phyloP scores from a whole-genome alignment of 1,140 invertebrate species.

The Hestina assimilis region DNA sequence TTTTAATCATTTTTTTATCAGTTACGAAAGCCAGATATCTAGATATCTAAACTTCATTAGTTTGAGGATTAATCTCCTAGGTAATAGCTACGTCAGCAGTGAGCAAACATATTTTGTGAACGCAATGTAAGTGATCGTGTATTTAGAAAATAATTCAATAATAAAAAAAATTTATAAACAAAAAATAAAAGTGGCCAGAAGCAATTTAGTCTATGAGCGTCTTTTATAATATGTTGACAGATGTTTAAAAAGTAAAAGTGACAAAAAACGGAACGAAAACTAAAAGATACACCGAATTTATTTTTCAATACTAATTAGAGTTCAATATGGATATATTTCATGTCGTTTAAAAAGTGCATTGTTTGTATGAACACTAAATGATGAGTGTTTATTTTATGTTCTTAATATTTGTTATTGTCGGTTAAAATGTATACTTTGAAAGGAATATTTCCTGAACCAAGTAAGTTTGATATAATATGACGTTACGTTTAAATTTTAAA shows the following conservation, averaged over 20 bases:
- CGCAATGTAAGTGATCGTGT: no score
- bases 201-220: conserved; percentile 48
- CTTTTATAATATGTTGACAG: conserved; percentile 44
- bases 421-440: conserved; percentile 76
- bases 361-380: conserved; percentile 54
- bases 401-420: conserved; percentile 48
- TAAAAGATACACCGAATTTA: conserved; percentile 45
- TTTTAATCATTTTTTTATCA: no score
- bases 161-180: conserved; percentile 22
- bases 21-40: background rate
- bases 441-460: conserved; percentile 79
- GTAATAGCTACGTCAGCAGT: conserved; percentile 25
- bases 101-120: background rate
- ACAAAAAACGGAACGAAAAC: conserved; percentile 71
- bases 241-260: conserved; percentile 66
- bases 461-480: conserved; percentile 62
- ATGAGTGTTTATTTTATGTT: conserved; percentile 65
- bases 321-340: conserved; percentile 54
- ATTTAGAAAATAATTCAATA: no score
- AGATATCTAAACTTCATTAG: background rate
- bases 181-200: conserved; percentile 55
- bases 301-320: conserved; percentile 53
- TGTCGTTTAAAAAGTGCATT: conserved; percentile 49
- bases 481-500: conserved; percentile 22
- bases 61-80: conserved; percentile 42